phyloP scores from a whole-genome alignment of 2,888 invertebrate genomes.

The Graphium colonna region DNA sequence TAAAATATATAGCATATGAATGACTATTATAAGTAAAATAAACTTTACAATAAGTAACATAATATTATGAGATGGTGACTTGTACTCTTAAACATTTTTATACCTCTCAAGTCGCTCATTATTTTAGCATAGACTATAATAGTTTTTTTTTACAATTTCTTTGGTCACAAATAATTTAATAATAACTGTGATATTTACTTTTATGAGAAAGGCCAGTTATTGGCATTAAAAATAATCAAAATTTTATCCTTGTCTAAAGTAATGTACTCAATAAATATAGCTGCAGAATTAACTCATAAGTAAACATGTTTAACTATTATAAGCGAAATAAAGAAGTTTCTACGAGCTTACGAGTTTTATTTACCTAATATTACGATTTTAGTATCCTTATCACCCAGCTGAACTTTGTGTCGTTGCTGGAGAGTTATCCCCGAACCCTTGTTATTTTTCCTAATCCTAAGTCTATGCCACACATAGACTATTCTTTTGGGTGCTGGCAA shows the following conservation, averaged over 20 bases:
- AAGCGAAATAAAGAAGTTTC: slow-evolving; percentile 38
- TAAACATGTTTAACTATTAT: slow-evolving; percentile 25
- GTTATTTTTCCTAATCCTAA: too few relatives aligned
- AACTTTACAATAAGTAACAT: slow-evolving; percentile 31
- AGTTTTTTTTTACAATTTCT: slow-evolving; percentile 51
- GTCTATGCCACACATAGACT: too few relatives aligned
- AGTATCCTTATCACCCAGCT: too few relatives aligned
- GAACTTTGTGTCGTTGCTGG: too few relatives aligned
- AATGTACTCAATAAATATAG: slow-evolving; percentile 32
- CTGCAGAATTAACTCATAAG: slow-evolving; percentile 28
- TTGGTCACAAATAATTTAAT: slow-evolving; percentile 76
- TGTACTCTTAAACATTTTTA: slow-evolving; percentile 33
- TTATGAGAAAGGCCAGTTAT: slow-evolving; percentile 65
- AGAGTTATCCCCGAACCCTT: too few relatives aligned
- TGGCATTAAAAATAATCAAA: slow-evolving; percentile 69
- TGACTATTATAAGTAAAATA: slow-evolving; percentile 33
- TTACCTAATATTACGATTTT: too few relatives aligned
- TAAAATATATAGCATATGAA: slow-evolving; percentile 31
- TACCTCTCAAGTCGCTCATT: slow-evolving; percentile 50
- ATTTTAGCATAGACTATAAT: slow-evolving; percentile 39
- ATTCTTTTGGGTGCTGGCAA: too few relatives aligned
- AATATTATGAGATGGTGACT: slow-evolving; percentile 33
- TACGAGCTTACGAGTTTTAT: slow-evolving; percentile 25
- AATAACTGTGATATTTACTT: slow-evolving; percentile 79
- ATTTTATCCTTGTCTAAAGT: slow-evolving; percentile 36